Evolutionary conservation across 2,888 invertebrate genomes (phyloP).

Genomic region (Seira ritae): DNA sequence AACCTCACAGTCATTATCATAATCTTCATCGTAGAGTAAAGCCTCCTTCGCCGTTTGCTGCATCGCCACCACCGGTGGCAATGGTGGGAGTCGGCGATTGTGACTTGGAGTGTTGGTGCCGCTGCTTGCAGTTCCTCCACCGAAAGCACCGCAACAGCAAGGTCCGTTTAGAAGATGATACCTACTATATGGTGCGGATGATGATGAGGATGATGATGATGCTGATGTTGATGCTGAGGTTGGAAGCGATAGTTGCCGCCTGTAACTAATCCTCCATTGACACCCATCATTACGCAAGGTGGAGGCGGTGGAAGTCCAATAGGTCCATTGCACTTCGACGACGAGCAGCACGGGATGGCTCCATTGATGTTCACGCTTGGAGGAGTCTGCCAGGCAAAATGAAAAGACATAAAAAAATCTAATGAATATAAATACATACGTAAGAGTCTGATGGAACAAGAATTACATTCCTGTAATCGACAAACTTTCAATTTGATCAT

Average conservation of each 20-base stretch:
- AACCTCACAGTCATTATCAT: constrained; percentile 48
- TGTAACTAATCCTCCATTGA: constrained; percentile 54
- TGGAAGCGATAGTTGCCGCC: constrained; percentile 49
- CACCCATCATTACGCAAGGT: constrained; percentile 55
- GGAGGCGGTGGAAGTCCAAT: constrained; percentile 51
- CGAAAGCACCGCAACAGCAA: constrained; percentile 46
- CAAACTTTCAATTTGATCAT: constrained; percentile 19
- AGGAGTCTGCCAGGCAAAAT: constrained; percentile 31
- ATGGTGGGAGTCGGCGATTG: constrained; percentile 9
- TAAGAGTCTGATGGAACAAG: background rate
- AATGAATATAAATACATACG: background rate
- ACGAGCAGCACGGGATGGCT: constrained; percentile 47
- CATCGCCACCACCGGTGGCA: constrained; percentile 11
- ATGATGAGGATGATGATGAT: constrained; percentile 37
- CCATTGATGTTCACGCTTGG: constrained; percentile 54
- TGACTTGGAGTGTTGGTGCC: constrained; percentile 37
- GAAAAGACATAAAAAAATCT: background rate
- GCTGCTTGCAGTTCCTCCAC: constrained; percentile 29
- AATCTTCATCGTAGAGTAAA: constrained; percentile 38
- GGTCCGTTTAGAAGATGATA: constrained; percentile 40
- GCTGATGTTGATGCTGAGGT: no score
- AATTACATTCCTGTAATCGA: constrained; percentile 3
- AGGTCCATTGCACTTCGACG: constrained; percentile 42
- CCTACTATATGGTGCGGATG: background rate
- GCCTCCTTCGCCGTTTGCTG: constrained; percentile 20